phyloP scores from a whole-genome alignment of 1,140 invertebrate species.

The Saccostrea glomerata region DNA sequence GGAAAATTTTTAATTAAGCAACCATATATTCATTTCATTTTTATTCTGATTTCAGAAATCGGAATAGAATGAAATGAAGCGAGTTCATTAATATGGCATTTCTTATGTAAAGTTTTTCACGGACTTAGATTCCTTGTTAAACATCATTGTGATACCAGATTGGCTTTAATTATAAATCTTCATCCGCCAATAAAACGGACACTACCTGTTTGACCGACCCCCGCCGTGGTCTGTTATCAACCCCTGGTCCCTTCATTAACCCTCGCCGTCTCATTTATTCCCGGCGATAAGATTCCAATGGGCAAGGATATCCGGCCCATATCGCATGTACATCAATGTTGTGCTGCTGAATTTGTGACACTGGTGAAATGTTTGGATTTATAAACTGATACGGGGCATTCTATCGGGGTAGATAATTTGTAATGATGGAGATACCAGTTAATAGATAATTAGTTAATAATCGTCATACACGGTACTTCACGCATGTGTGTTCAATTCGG shows the following conservation, averaged over 20 bases:
- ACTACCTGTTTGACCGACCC: not conserved
- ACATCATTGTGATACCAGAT: not conserved
- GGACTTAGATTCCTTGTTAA: too few species aligned
- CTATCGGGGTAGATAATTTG: slow-evolving; percentile 24
- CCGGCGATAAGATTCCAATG: not conserved
- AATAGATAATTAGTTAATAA: slow-evolving; percentile 26
- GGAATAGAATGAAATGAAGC: too few species aligned
- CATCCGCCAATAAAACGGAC: not conserved
- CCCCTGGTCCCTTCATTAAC: slow-evolving; percentile 22
- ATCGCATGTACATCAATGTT: slow-evolving; percentile 31
- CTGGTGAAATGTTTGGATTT: slow-evolving; percentile 36
- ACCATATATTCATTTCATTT: too few species aligned
- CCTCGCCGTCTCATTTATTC: slow-evolving; percentile 21
- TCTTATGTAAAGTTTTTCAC: too few species aligned
- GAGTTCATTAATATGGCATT: too few species aligned
- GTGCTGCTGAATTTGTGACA: not conserved
- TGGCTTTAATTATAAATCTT: not conserved
- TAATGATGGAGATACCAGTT: slow-evolving; percentile 5
- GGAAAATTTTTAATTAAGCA: too few species aligned
- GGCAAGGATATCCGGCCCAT: slow-evolving; percentile 1
- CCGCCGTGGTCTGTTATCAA: slow-evolving; percentile 28
- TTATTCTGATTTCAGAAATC: too few species aligned
- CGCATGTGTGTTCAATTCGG: not conserved
- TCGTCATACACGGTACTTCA: not conserved
- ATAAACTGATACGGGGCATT: slow-evolving; percentile 20